Evolutionary conservation across 1,140 invertebrate genomes (phyloP), one percentile per base, ranked within the genome.

Genomic region (Drosophila pallidifrons): DNA sequence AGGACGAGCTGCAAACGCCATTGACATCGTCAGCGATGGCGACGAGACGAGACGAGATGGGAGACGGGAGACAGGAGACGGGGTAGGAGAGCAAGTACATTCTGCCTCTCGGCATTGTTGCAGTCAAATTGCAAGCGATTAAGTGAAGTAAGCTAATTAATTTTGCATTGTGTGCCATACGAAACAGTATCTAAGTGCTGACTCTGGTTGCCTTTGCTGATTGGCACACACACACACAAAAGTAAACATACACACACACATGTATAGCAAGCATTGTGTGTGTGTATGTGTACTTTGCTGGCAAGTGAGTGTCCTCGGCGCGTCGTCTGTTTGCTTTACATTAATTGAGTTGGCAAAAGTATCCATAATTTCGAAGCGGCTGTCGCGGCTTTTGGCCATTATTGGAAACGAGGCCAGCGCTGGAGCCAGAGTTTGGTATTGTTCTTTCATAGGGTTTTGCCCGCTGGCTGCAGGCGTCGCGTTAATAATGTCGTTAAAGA

Each of bases 61-160:
- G 70, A 32, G 5, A 32, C 63, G 57, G 65, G 8, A 61, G 47
- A 41, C 20, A 3, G 20, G 55, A 52, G 57, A 41, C 20, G 3
- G 20, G 55, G 46, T 51, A 41, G 8, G 47, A 67, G 35, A 6
- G 45, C 58, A 51, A 54, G 65, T 32, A 74, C 60, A 52, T 8
- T 13, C 54, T 61, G 57, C 49, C 55, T 61, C 35, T 75, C 55
- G 72, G 66, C 72, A 70, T 76, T 61, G 82, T 82, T 87, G 79
- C 83, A 89, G 72, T 85, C 86, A 79, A 89, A 90, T 89, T 89
- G 85, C 85, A 65, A 79, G 71, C 81, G 85, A 88, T 89, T 89
- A 89, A 89, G 75, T 75, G 85, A 89, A 89, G 85, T 89, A 85
- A 89, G 85, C 85, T 89, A 89, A 89, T 89, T 89, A 89, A 89